Evolutionary conservation across 2,888 invertebrate genomes (phyloP), one percentile per base, ranked within the genome.

Genomic region (Choreutis nemorana): DNA sequence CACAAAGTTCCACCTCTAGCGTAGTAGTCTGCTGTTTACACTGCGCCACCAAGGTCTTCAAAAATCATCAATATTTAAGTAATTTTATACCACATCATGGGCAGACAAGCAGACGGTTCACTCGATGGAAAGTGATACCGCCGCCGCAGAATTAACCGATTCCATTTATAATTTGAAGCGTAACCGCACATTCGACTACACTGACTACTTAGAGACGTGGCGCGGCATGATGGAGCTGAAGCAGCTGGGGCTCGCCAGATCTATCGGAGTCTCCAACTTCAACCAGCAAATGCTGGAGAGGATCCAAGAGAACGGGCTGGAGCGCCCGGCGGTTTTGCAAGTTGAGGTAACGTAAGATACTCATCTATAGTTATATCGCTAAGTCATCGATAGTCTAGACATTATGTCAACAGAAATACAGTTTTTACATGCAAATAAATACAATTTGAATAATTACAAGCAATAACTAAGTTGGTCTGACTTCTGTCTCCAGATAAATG

Each of bases 181-280:
- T 2, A 62, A 71, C 36, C 29, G 33, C 0, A 45, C 55, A 0
- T 62, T 43, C 35, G 58, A 63, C 29, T 34, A 81, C 36, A 81
- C 81, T 1, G 89, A 90, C 58, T 87, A 83, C 48, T 34, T 86
- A 6, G 87, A 87, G 0, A 86, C 87, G 0, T 87, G 87, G 85
- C 81, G 82, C 39, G 87, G 79, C 0, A 83, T 91, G 86, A 86
- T 89, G 42, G 79, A 81, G 23, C 81, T 86, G 14, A 81, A 85
- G 31, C 54, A 62, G 9, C 73, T 83, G 26, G 87, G 88, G 0
- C 63, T 90, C 14, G 60, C 82, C 1, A 84, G 80, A 46, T 83
- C 86, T 30, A 87, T 91, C 37, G 91, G 91, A 1, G 47, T 91
- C 12, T 90, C 90, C 35, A 91, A 92, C 62, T 91, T 91, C 54